Percentiles rank a stretch among this genome's conserved stretches.
Conservation (phyloP, 2,888 invertebrate genomes). For the Sarcophaga rosellei region DNA sequence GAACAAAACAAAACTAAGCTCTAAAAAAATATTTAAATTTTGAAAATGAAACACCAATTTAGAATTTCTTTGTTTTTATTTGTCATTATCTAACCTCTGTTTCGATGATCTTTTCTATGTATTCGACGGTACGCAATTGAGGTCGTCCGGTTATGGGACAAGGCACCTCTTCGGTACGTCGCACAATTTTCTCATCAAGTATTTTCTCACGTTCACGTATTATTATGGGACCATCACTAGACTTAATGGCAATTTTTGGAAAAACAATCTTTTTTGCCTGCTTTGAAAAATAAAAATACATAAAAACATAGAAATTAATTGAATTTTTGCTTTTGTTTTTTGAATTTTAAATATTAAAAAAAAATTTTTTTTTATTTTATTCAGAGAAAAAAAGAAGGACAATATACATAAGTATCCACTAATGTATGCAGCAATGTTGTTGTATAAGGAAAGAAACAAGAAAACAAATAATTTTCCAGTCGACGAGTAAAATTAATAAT, state of each 20-base stretch:
- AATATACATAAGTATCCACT: too few relatives aligned
- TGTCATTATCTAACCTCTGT: constrained; percentile 88
- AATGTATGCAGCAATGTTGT: too few relatives aligned
- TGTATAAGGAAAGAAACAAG: neutral
- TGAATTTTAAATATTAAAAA: neutral
- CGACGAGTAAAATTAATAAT: neutral
- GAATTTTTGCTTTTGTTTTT: neutral
- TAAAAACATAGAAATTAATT: constrained; percentile 59
- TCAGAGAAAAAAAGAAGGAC: too few relatives aligned
- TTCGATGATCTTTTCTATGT: constrained; percentile 97
- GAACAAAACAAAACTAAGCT: constrained; percentile 65
- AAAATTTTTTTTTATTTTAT: neutral
- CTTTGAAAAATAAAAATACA: constrained; percentile 66
- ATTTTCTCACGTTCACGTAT: constrained; percentile 95
- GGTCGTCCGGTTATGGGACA: constrained; percentile 93
- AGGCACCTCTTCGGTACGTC: constrained; percentile 92
- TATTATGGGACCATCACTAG: constrained; percentile 90
- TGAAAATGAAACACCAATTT: constrained; percentile 55
- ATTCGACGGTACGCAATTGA: constrained; percentile 94
- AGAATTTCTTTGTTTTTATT: neutral
- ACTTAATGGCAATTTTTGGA: constrained; percentile 94
- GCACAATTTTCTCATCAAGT: constrained; percentile 92
- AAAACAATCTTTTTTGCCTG: constrained; percentile 83
- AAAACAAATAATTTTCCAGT: neutral
- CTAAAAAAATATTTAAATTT: constrained; percentile 50